Base-by-base conservation (phyloP, 2,888 invertebrate genomes). In the Amphimallon solstitiale region DNA sequence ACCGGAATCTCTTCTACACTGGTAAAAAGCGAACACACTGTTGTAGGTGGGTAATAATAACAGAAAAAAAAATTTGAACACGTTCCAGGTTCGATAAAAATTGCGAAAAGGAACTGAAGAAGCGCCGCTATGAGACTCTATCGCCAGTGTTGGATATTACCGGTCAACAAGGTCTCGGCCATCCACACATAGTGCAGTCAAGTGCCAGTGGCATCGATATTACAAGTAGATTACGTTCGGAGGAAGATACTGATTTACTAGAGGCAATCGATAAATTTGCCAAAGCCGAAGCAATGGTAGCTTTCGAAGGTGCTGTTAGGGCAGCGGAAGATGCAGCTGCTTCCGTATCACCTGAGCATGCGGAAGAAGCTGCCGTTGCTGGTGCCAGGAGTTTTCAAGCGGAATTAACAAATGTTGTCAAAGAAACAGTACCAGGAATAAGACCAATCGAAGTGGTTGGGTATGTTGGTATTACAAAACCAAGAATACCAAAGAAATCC, bases 371-470 rank as follows among this genome's bases (percentile, higher is more conserved):
- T 10, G 84, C 84, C 2, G 79, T 81, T 3, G 82, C 82, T 1
- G 81, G 83, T 38, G 83, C 83, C 0, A 78, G 77, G 63, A 70
- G 72, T 12, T 76, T 69, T 48, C 73, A 75, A 63, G 74, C 75
- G 4, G 78, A 82, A 66, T 72, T 82, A 21, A 77, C 79, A 2
- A 75, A 73, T 38, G 76, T 81, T 5, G 75, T 81, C 21, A 75
- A 74, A 17, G 78, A 82, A 65, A 76, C 78, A 40, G 68, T 83
- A 4, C 75, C 77, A 5, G 83, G 83, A 0, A 73, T 76, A 2
- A 79, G 79, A 69, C 79, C 84, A 0, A 80, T 84, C 61, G 83
- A 84, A 73, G 81, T 84, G 35, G 71, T 84, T n/a, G 84, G 84
- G 4, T 84, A 84, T 70, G 79, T 84, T 29, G 84, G 83, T 2